phyloP scores from a whole-genome alignment of 2,113 vertebrate genomes.

The Cephalopterus ornatus region DNA sequence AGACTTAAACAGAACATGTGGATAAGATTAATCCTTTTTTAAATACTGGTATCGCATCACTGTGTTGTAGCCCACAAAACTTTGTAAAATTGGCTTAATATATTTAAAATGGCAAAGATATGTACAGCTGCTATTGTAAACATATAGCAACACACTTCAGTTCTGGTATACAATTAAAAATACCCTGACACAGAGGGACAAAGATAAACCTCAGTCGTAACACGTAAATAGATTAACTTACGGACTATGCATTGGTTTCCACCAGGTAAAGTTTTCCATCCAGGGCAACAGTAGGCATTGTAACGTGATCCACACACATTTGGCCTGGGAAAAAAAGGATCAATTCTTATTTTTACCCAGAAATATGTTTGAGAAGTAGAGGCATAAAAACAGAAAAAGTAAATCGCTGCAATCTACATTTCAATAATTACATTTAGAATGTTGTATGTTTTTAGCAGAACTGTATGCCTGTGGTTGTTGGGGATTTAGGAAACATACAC shows the following conservation, averaged over 20 bases:
- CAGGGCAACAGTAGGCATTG: constrained; percentile 95
- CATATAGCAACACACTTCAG: neutral
- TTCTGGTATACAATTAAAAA: neutral
- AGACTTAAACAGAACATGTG: constrained; percentile 12
- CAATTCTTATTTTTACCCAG: neutral
- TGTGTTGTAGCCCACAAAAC: neutral
- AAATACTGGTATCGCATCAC: constrained; percentile 9
- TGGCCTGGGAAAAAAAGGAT: constrained; percentile 75
- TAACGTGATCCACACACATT: constrained; percentile 96
- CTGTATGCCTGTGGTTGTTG: neutral
- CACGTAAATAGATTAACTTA: constrained; percentile 77
- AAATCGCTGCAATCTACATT: neutral
- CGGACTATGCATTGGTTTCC: constrained; percentile 99
- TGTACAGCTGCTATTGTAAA: neutral
- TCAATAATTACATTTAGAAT: neutral
- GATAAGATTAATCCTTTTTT: constrained; percentile 24
- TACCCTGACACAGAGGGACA: neutral
- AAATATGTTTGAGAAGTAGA: neutral
- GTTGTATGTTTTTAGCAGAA: neutral
- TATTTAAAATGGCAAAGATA: constrained; percentile 28
- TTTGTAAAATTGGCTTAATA: neutral
- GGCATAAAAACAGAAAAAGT: neutral
- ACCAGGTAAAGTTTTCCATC: constrained; percentile 97
- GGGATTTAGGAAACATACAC: neutral
- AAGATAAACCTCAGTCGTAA: neutral